Evolutionary conservation across 2,888 invertebrate genomes (phyloP).

Genomic region (Altica lythri): DNA sequence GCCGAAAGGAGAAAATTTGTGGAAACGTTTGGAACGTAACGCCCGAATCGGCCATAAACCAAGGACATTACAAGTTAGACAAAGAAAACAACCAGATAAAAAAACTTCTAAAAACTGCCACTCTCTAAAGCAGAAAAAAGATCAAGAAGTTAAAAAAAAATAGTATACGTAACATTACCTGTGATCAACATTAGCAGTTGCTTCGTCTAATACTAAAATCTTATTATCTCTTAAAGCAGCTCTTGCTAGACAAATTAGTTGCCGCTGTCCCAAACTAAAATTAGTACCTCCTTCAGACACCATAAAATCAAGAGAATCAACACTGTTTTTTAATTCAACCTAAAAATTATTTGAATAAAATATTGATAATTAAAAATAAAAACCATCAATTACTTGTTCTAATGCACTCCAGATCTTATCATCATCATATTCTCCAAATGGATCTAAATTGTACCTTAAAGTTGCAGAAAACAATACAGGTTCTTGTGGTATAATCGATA

Average conservation of each 20-base stretch:
- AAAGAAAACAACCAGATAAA: too few species aligned
- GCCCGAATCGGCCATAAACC: too few species aligned
- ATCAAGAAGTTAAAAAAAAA: too few species aligned
- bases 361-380: constrained; percentile 4
- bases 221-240: constrained; percentile 80
- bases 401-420: constrained; percentile 77
- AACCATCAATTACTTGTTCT: constrained; percentile 60
- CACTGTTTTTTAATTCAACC: constrained; percentile 76
- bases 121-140: too few species aligned
- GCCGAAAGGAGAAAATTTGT: too few species aligned
- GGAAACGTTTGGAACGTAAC: too few species aligned
- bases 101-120: too few species aligned
- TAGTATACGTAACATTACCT: constrained; percentile 60
- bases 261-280: constrained; percentile 87
- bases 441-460: constrained; percentile 85
- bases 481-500: constrained; percentile 93
- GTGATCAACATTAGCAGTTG: constrained; percentile 89
- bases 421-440: constrained; percentile 76
- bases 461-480: constrained; percentile 85
- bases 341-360: constrained; percentile 43
- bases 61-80: too few species aligned
- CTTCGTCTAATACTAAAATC: constrained; percentile 85
- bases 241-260: constrained; percentile 82
- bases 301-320: constrained; percentile 65
- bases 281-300: constrained; percentile 80